Evolutionary conservation across 30 jellyfish, hydroid and myxozoan genomes (phyloP), one percentile per base, ranked within the genome.

Genomic region (Aurelia sp.): DNA sequence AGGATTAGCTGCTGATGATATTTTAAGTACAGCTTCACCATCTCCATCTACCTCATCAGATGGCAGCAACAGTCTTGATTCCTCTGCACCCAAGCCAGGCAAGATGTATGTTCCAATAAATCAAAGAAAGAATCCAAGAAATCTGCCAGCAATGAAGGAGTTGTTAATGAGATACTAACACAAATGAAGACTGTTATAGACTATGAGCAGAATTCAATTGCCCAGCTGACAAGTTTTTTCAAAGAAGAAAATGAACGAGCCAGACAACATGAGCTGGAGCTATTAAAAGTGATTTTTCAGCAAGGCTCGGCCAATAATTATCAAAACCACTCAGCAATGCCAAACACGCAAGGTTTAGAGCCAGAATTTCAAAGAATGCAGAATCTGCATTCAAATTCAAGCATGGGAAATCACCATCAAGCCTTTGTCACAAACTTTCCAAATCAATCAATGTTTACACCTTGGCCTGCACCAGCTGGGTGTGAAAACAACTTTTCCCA

Each of bases 141-240:
- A 53, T 52, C 87, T 76, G 75, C 87, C 15, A 76, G 87, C 87
- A 53, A 76, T 76, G 87, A 76, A 74, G 85, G 73, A 53, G 60
- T 52, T 76, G 62, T 76, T 16, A 76, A 76, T 75, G 87, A 75
- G 75, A 9, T 75, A 53, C 87, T 51, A 3, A 8, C 57, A 55
- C 87, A 75, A 53, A 75, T 75, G 60, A 55, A 55, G 87, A 75
- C 87, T n/a, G 87, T 55, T 52, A 19, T 75, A 75, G 74, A 52
- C 44, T 31, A 79, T 38, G 80, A 79, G 72, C 71, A 79, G 59
- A 64, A 62, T 79, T 62, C 81, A 22, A 24, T 79, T 67, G 81
- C 80, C 90, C 69, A 67, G 30, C 81, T 79, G 5, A 60, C 90
- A 63, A 33, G 19, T 68, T 50, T 83, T 83, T 22, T 67, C n/a